Evolutionary conservation across 2,888 invertebrate species (phyloP), one percentile per base, ranked within the genome.

Genomic region (Axea sp.): DNA sequence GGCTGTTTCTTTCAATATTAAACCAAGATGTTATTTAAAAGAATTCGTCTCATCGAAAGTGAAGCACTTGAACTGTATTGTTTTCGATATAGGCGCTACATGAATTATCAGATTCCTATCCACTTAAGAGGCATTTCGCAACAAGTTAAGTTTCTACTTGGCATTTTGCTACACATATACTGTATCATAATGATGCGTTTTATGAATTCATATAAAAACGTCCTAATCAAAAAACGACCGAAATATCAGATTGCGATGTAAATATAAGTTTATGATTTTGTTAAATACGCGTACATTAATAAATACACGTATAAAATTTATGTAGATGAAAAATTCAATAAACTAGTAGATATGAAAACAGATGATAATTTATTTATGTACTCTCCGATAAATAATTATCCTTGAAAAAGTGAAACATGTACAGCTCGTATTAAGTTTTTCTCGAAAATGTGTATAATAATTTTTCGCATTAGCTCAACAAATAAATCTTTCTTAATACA

Each of bases 181-280:
- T 64, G 17, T 37, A 65, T 41, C 43, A 31, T 19, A 65, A 17
- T 28, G 37, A 57, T 57, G 39, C 75, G 73, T 76, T 80, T 78
- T 80, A 59, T 80, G 76, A 77, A 53, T 55, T 76, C 76, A 71
- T 73, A 76, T 53, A 67, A 72, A 59, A 51, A n/a, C 35, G 43
- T 59, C 51, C 33, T 41, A 51, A 51, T 35, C 26, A 67, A 57
- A 11, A 49, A 22, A 31, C 12, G 35, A 3, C 14, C 28, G 39
- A 45, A 45, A 8, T 51, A 8, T 43, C 33, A 4, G 51, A 6
- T 41, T 17, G 30, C 11, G 30, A 15, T 64, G 60, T 51, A 39
- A 39, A 68, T 75, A 76, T 72, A 57, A 59, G 65, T 73, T 78
- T 51, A 22, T 51, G 24, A 26, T 51, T 65, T 55, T 37, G 43